phyloP scores from a whole-genome alignment of 1,140 invertebrate genomes.

The Ctenoplectra terminalis region DNA sequence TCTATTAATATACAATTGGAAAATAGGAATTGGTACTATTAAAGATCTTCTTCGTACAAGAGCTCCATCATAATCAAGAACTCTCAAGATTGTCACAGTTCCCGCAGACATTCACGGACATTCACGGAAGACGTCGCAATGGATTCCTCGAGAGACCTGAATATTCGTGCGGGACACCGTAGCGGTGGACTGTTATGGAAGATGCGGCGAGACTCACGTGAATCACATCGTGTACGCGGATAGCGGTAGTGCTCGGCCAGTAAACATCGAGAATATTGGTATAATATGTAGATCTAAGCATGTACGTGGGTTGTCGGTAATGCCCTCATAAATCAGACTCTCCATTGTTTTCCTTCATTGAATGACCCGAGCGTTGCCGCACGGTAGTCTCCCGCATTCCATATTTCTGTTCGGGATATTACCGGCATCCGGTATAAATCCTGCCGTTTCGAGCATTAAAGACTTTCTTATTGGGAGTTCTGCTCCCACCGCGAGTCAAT shows the following conservation, averaged over 20 bases:
- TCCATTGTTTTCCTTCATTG: slow-evolving; percentile 73
- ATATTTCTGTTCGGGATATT: slow-evolving; percentile 64
- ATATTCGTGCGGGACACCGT: slow-evolving; percentile 17
- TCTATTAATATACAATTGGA: no score
- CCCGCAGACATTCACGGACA: neutral
- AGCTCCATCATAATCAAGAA: neutral
- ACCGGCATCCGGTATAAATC: slow-evolving; percentile 34
- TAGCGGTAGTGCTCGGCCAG: slow-evolving; percentile 59
- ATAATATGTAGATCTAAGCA: slow-evolving; percentile 71
- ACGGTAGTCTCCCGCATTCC: slow-evolving; percentile 59
- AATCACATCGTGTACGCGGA: slow-evolving; percentile 49
- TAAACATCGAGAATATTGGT: slow-evolving; percentile 69
- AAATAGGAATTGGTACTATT: no score
- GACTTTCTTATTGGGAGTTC: slow-evolving; percentile 7
- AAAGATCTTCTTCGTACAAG: neutral
- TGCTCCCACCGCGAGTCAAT: neutral
- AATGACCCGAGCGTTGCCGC: slow-evolving; percentile 59
- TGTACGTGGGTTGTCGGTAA: slow-evolving; percentile 72
- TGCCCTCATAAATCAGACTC: slow-evolving; percentile 70
- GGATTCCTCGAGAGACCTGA: neutral
- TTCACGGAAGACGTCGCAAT: neutral
- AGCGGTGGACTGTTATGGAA: slow-evolving; percentile 12
- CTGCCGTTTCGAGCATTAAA: slow-evolving; percentile 8
- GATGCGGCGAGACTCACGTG: slow-evolving; percentile 17
- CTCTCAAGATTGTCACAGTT: neutral